Evolutionary conservation across 2,888 invertebrate genomes (phyloP), one percentile per base, ranked within the genome.

Genomic region (Poecilobothrus nobilitatus): DNA sequence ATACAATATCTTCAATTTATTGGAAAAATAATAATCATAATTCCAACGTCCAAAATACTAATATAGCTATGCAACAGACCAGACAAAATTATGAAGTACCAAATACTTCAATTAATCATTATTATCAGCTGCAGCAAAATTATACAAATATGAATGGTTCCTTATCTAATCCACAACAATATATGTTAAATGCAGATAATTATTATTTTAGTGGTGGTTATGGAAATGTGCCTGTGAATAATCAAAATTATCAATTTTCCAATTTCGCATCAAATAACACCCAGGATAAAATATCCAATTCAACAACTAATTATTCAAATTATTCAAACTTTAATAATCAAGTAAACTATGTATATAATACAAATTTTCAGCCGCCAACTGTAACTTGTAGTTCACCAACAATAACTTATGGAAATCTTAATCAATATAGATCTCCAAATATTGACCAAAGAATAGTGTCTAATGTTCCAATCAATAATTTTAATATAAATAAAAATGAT

Each of bases 21-120:
- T 81, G 7, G 79, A 82, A 0, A 37, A 69, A 44, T 44, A 66
- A 20, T 10, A 37, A 68, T 33, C 33, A 53, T 33, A 53, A 65
- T 33, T n/a, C 62, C 8, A 65, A 65, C 20, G 10, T 33, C 37
- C 27, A 21, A 21, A 20, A 21, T 15, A 27, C 27, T 27, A 27
- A 8, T 8, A 37, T 37, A 10, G 12, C 37, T 10, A 53, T n/a
- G 7, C 53, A 53, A 18, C 6, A 6, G 15, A 6, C 1, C 12
- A 6, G 18, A 53, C 18, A n/a, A 53, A 53, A 53, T 53, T 53
- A 12, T 53, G 18, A 53, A 53, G 18, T 65, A 34, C 37, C 65
- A 1, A 65, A 67, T 63, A 53, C 53, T 53, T 53, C 53, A 12
- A 18, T 53, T 53, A 53, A 53, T 53, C 53, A 53, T 53, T 53